These are phyloP conservation scores for Psilanteris sp. DNA, from an alignment of 1,140 invertebrate species.

Conservation along the genomic window DNA sequence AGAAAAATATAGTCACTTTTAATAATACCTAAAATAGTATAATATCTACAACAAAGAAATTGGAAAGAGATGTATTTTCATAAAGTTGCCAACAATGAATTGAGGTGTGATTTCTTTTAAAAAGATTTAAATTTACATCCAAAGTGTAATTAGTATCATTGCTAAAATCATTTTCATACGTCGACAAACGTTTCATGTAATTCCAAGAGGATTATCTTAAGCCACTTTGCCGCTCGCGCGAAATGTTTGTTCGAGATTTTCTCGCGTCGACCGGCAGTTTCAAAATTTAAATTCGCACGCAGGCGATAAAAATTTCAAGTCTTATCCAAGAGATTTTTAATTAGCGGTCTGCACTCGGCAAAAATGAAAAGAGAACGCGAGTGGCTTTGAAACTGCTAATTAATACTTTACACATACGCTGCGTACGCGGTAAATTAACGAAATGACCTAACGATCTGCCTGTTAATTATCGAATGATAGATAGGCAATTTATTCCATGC, in stretches of 20 bases:
- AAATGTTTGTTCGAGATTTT: too few relatives aligned
- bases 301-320: conserved; percentile 14
- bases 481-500: conserved; percentile 57
- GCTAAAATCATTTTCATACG: too few relatives aligned
- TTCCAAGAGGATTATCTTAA: conserved; percentile 48
- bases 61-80: too few relatives aligned
- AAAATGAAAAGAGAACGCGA: conserved; percentile 14
- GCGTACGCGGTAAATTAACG: conserved; percentile 44
- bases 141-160: conserved; percentile 35
- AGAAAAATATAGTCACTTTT: too few relatives aligned
- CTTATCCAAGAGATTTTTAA: conserved; percentile 21
- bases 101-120: too few relatives aligned
- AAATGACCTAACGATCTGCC: conserved; percentile 55
- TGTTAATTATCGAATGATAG: conserved; percentile 62
- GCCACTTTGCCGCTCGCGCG: conserved; percentile 12
- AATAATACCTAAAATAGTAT: too few relatives aligned
- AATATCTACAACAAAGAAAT: too few relatives aligned
- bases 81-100: too few relatives aligned
- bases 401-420: conserved; percentile 45
- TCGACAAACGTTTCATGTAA: conserved; percentile 26
- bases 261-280: too few relatives aligned
- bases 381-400: conserved; percentile 38
- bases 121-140: too few relatives aligned
- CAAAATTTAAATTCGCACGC: conserved; percentile 22
- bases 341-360: conserved; percentile 10